A percentile compares a stretch with the other conserved stretches of the same genome.
Evolutionary conservation across 1,140 invertebrate species (phyloP).

Genomic region (Subanguina moxae): DNA sequence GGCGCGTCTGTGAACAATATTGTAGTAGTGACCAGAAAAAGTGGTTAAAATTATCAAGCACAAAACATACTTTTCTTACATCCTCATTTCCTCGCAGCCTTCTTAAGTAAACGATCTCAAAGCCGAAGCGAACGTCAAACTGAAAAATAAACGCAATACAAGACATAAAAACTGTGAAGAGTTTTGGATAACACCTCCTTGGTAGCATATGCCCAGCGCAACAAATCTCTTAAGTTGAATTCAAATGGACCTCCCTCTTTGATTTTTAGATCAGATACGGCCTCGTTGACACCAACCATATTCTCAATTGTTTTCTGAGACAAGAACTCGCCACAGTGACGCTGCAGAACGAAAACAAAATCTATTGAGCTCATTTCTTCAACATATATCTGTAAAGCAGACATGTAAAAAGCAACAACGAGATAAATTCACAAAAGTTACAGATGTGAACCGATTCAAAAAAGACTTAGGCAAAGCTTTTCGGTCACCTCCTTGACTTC

Average conservation of each 20-base stretch:
- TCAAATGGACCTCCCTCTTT: slow-evolving; percentile 69
- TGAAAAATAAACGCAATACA: slow-evolving; percentile 18
- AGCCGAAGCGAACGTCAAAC: slow-evolving; percentile 31
- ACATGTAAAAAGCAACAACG: not conserved
- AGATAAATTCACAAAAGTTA: slow-evolving; percentile 46
- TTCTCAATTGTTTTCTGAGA: slow-evolving; percentile 19
- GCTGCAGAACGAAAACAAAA: slow-evolving; percentile 66
- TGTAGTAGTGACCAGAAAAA: too few species aligned
- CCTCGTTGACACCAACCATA: slow-evolving; percentile 26
- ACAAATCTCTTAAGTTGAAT: slow-evolving; percentile 90
- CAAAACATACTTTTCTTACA: not conserved
- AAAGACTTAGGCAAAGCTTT: slow-evolving; percentile 93
- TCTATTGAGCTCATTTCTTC: slow-evolving; percentile 75
- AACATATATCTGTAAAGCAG: slow-evolving; percentile 70
- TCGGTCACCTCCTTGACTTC: slow-evolving; percentile 88
- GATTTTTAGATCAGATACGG: not conserved
- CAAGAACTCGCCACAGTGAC: slow-evolving; percentile 45
- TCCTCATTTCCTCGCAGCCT: slow-evolving; percentile 69
- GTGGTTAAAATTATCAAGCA: too few species aligned
- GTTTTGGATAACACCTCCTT: slow-evolving; percentile 24
- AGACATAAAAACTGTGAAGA: too few species aligned
- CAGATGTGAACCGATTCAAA: slow-evolving; percentile 93
- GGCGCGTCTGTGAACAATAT: not conserved
- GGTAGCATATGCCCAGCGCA: slow-evolving; percentile 69
- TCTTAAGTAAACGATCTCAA: slow-evolving; percentile 69